Conservation (phyloP, 2,888 invertebrate genomes). For the Pseudococcus longispinus region DNA sequence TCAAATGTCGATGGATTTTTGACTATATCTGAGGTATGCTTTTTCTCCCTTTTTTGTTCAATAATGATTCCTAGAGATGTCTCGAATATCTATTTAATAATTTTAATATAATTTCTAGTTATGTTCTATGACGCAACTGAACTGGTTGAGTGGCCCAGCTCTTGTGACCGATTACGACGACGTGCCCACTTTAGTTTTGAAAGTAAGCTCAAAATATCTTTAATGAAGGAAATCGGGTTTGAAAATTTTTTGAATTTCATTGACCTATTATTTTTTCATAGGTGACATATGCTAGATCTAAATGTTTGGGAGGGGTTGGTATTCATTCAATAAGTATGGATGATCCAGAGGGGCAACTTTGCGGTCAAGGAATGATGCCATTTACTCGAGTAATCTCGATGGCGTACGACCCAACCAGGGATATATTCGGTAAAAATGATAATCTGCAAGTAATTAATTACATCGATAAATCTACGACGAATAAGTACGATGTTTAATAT, state of each 20-base stretch:
- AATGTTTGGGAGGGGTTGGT: constrained; percentile 28
- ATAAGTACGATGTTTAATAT: constrained; percentile 20
- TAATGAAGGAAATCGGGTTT: neutral
- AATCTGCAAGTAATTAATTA: neutral
- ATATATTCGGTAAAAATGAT: neutral
- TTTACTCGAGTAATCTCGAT: neutral
- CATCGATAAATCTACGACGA: constrained; percentile 8
- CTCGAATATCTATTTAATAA: neutral
- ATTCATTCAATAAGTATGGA: constrained; percentile 31
- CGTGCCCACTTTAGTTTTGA: neutral
- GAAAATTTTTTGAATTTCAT: neutral
- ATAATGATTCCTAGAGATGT: neutral
- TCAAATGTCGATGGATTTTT: neutral
- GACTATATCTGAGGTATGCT: constrained; percentile 22
- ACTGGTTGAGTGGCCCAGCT: neutral
- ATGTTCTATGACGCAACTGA: neutral
- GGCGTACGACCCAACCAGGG: neutral
- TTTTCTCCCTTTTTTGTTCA: neutral
- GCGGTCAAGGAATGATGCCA: constrained; percentile 16
- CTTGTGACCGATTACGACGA: constrained; percentile 30
- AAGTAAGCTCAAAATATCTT: neutral
- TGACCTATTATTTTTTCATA: neutral
- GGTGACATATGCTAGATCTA: constrained; percentile 32
- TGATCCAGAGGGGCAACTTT: neutral
- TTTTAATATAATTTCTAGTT: constrained; percentile 2